A percentile compares a stretch with the other conserved stretches of the same genome.
Evolutionary conservation across 1,140 invertebrate species (phyloP).

Genomic region (Hylaeus volcanicus): DNA sequence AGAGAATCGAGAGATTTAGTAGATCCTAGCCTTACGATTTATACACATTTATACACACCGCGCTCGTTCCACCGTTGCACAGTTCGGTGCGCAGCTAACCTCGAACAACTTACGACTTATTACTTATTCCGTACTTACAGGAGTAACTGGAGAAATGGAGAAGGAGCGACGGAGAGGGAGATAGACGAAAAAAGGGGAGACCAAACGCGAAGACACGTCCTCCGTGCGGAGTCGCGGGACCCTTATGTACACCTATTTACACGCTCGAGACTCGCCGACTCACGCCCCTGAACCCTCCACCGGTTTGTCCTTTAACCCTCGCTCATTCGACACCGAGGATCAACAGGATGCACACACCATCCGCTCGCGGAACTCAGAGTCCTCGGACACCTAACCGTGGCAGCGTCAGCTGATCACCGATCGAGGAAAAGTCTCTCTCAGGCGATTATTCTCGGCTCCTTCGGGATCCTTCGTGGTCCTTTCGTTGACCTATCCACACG

Average conservation of each 20-base stretch:
- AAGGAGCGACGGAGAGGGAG: neutral
- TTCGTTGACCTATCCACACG: too few relatives aligned
- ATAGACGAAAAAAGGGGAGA: conserved; percentile 7
- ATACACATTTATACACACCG: neutral
- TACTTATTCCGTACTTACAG: too few relatives aligned
- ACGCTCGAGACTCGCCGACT: conserved; percentile 50
- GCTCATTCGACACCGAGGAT: conserved; percentile 34
- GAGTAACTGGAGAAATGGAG: neutral
- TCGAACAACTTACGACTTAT: neutral
- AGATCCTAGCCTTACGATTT: conserved; percentile 26
- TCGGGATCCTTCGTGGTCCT: too few relatives aligned
- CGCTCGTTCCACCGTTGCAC: neutral
- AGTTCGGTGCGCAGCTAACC: too few relatives aligned
- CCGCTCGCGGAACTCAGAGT: neutral
- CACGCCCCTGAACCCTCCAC: conserved; percentile 17
- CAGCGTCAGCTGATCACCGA: conserved; percentile 25
- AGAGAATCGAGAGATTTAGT: conserved; percentile 10
- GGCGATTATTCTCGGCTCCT: too few relatives aligned
- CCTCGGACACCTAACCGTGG: neutral
- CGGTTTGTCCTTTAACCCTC: conserved; percentile 44
- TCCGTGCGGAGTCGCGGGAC: too few relatives aligned
- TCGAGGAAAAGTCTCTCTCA: too few relatives aligned
- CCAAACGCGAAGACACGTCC: too few relatives aligned
- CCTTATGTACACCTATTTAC: conserved; percentile 71
- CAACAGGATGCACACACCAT: conserved; percentile 38